A percentile compares a stretch with the other conserved stretches of the same genome.
These are phyloP conservation scores for Tiliacea aurago DNA, from an alignment of 2,888 invertebrate species.

Conservation along the genomic window DNA sequence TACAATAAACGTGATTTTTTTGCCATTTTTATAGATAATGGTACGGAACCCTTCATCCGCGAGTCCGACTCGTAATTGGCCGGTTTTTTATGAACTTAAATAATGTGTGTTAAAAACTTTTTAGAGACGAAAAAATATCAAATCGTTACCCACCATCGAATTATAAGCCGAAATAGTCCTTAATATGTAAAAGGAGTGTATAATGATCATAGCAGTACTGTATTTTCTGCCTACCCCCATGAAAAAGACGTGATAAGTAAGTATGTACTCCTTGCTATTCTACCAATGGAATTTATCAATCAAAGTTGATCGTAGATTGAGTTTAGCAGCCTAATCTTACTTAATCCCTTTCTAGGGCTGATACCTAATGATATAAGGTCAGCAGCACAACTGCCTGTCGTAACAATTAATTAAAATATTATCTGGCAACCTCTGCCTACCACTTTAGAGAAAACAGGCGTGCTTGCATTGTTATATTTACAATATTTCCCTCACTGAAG, in stretches of 20 bases:
- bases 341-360: not conserved
- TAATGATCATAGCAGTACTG: too few relatives aligned
- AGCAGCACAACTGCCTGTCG: not conserved
- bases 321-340: not conserved
- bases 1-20: too few relatives aligned
- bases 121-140: too few relatives aligned
- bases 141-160: too few relatives aligned
- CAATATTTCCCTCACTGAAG: not conserved
- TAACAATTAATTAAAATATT: not conserved
- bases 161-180: not conserved
- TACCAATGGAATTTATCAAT: not conserved
- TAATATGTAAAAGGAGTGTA: too few relatives aligned
- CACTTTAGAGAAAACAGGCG: not conserved
- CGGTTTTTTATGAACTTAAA: slow-evolving; percentile 2
- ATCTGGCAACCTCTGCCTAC: not conserved
- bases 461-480: not conserved
- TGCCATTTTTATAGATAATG: too few relatives aligned
- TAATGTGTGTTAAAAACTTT: not conserved
- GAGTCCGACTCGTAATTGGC: too few relatives aligned
- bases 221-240: not conserved
- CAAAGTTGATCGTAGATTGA: too few relatives aligned
- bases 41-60: too few relatives aligned
- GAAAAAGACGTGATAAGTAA: too few relatives aligned
- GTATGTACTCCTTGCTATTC: too few relatives aligned
- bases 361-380: not conserved